phyloP scores from a whole-genome alignment of 2,797 vertebrate species.

The Microchirus variegatus region DNA sequence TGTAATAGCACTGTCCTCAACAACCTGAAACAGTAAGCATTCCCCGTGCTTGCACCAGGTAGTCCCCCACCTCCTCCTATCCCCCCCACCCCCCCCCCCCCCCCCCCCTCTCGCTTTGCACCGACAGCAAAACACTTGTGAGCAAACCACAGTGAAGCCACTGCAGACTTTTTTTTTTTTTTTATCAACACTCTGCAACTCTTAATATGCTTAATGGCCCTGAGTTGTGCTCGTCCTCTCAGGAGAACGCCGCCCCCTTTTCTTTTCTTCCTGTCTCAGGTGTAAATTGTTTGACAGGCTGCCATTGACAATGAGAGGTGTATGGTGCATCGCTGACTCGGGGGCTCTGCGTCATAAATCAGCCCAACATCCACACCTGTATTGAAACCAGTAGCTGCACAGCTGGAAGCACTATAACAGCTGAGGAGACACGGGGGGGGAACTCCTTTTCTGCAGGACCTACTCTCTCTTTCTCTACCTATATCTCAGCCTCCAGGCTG shows the following conservation, averaged over 20 bases:
- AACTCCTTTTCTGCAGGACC: conserved; percentile 10
- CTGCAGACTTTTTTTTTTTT: conserved; percentile 56
- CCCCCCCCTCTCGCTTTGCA: conserved; percentile 44
- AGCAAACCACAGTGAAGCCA: conserved; percentile 57
- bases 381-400: conserved; percentile 17
- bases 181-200: conserved; percentile 57
- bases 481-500: background rate
- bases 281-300: conserved; percentile 51
- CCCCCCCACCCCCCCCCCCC: conserved; percentile 27
- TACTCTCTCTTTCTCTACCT: conserved; percentile 4
- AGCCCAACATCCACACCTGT: conserved; percentile 31
- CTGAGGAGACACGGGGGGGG: conserved; percentile 5
- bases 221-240: conserved; percentile 27
- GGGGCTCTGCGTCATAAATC: conserved; percentile 35
- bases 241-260: conserved; percentile 6
- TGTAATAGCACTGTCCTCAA: conserved; percentile 60
- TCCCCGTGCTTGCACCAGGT: conserved; percentile 60
- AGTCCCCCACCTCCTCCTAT: conserved; percentile 42
- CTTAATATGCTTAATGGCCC: conserved; percentile 57
- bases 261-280: background rate
- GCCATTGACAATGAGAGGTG: background rate
- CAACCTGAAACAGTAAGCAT: conserved; percentile 63
- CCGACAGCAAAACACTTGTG: conserved; percentile 55
- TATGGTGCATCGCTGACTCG: conserved; percentile 8
- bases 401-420: conserved; percentile 33